Base-by-base conservation (phyloP, 2,797 vertebrate genomes). In the Sebastolobus alascanus region DNA sequence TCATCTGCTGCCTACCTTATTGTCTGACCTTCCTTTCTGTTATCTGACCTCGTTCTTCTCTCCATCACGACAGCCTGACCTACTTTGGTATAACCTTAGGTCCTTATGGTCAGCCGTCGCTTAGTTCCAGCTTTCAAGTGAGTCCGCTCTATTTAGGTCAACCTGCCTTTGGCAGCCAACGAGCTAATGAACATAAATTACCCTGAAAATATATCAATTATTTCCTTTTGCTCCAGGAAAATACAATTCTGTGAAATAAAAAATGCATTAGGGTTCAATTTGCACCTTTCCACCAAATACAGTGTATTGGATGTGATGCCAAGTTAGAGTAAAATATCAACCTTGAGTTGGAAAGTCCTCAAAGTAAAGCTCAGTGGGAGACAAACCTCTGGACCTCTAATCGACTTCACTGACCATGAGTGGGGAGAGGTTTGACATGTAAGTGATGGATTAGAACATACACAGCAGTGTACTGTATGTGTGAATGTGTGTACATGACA, bases 401-500 rank as follows among this genome's bases (percentile, higher is more conserved):
- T 91, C 87, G 77, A 92, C 89, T 89, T 70, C 76, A 67, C 79
- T 84, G 88, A 89, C 87, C 89, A 77, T 27, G 74, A 87, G 56
- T 40, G 71, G 60, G 55, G 73, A 84, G 76, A 85, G 58, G 7
- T 84, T 73, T 92, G 90, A 90, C 91, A 90, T 88, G 84, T 78
- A 82, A 84, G 84, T 91, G 92, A 93, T 92, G 88, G 87, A 93
- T 93, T 90, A 88, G 80, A 87, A 73, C 84, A 56, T 27, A 80
- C 84, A 67, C 75, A 80, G 56, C 68, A 37, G 74, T 29, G 68
- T 25, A 77, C 76, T 75, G 84, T 55, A 65, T 73, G 67, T 68
- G 81, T 50, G 40, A 4, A 37, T 22, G 56, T 69, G 77, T 70
- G 64, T 43, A 63, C 68, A 55, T 37, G n/a, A 82, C 6, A 52